A percentile compares a stretch with the other conserved stretches of the same genome.
These are phyloP conservation scores for Meteorus sp. DNA, from an alignment of 1,140 invertebrate genomes.

Conservation along the genomic window DNA sequence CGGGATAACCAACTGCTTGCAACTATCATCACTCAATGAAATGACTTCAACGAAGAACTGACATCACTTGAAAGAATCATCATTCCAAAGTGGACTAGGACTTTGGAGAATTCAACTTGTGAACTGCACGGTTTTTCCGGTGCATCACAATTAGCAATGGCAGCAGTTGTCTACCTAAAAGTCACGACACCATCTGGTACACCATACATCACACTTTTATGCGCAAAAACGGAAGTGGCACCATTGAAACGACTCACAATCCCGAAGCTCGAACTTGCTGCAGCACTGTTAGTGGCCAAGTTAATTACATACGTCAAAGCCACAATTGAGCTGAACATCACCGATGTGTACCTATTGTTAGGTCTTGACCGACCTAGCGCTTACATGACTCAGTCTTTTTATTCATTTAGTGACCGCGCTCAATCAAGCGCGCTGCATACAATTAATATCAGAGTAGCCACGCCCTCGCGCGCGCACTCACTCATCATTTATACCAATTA, in stretches of 20 bases:
- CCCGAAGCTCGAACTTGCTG: slow-evolving; percentile 42
- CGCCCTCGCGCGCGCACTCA: too few species aligned
- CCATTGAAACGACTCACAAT: slow-evolving; percentile 40
- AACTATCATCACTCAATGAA: slow-evolving; percentile 26
- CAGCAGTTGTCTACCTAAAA: slow-evolving; percentile 1
- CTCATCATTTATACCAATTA: too few species aligned
- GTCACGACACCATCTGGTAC: not conserved
- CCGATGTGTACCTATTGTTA: too few species aligned
- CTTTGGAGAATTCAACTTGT: not conserved
- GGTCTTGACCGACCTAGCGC: too few species aligned
- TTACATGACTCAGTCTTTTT: too few species aligned
- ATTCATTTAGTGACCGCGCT: too few species aligned
- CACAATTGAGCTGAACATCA: too few species aligned
- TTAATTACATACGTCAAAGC: slow-evolving; percentile 26
- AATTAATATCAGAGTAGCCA: too few species aligned
- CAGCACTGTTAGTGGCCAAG: slow-evolving; percentile 34
- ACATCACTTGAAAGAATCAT: slow-evolving; percentile 9
- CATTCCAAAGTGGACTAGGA: slow-evolving; percentile 29
- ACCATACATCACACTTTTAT: slow-evolving; percentile 23
- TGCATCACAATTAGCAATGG: slow-evolving; percentile 31
- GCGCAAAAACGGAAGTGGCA: slow-evolving; percentile 41
- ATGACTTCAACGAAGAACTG: slow-evolving; percentile 22
- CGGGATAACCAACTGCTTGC: slow-evolving; percentile 45
- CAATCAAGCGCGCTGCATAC: too few species aligned
- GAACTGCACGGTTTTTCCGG: slow-evolving; percentile 42